These are phyloP conservation scores for Sceloporus undulatus DNA, from an alignment of 2,113 vertebrate species.

Conservation along the genomic window DNA sequence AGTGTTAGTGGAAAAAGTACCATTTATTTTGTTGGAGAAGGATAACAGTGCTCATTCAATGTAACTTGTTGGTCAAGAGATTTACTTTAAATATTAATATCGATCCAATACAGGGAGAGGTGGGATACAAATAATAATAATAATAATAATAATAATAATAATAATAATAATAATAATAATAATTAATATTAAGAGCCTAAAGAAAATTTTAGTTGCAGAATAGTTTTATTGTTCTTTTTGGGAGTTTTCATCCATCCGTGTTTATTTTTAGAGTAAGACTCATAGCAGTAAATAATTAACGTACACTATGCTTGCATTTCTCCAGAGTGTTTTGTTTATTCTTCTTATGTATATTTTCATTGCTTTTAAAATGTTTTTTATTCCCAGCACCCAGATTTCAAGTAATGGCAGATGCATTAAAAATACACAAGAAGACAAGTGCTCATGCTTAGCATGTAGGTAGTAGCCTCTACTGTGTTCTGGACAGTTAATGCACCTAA, in stretches of 20 bases:
- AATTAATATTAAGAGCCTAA: neutral
- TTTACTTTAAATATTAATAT: neutral
- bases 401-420: neutral
- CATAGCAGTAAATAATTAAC: slow-evolving; percentile 30
- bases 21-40: neutral
- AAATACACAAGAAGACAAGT: neutral
- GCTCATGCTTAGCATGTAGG: too few relatives aligned
- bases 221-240: neutral
- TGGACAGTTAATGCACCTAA: neutral
- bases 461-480: neutral
- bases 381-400: neutral
- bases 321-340: neutral
- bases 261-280: neutral
- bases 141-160: too few relatives aligned
- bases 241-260: neutral
- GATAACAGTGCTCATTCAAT: too few relatives aligned
- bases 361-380: slow-evolving; percentile 31
- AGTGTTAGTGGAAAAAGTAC: neutral
- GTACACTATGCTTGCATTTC: neutral
- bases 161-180: too few relatives aligned
- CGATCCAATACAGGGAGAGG: too few relatives aligned
- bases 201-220: neutral
- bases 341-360: neutral
- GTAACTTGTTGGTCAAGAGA: neutral
- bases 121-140: too few relatives aligned